Base-by-base conservation (phyloP, 2,797 vertebrate genomes). In the Triplophysa bombifrons region DNA sequence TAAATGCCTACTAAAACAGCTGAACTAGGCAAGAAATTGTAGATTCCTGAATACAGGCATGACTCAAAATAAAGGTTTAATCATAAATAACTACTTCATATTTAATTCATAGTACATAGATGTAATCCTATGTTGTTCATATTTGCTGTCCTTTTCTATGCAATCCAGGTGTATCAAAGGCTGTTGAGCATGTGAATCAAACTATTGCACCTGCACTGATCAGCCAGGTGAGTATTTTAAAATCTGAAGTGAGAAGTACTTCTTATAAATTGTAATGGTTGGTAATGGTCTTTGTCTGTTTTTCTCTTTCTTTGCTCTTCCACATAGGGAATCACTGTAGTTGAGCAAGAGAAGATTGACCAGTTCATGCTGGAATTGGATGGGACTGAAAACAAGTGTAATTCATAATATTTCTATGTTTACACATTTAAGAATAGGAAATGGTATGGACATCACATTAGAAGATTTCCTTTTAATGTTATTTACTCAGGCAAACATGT, bases 371-470 rank as follows among this genome's bases (percentile, higher is more conserved):
- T 98, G 53, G 95, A 96, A 64, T 89, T 99, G 95, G 98, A 99
- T 2, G 96, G 96, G 67, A 95, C 97, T 0, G 96, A 98, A 19
- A 98, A 98, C 84, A 99, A 99, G 87, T 97, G 98, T 98, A 92
- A 94, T 94, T 87, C 20, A 71, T 5, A 64, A 53, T 46, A 60
- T 20, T 58, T 25, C 41, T 48, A 19, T 56, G 27, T 67, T 76
- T 75, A 64, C 30, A 17, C 5, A 27, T 71, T 64, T 71, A 27
- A 53, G n/a, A 53, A 13, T 60, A 69, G 38, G 3, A 60, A 20
- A 48, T 2, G 0, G 10, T 3, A 50, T 60, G 25, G 48, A 13
- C 38, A 48, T 30, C n/a, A 20, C 22, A 16, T 60, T 34, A 30
- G 30, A 30, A 46, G 12, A 0, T 25, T 74, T 66, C 19, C n/a